Conservation (phyloP, 1,140 invertebrate genomes). For the Pollicipes pollicipes region DNA sequence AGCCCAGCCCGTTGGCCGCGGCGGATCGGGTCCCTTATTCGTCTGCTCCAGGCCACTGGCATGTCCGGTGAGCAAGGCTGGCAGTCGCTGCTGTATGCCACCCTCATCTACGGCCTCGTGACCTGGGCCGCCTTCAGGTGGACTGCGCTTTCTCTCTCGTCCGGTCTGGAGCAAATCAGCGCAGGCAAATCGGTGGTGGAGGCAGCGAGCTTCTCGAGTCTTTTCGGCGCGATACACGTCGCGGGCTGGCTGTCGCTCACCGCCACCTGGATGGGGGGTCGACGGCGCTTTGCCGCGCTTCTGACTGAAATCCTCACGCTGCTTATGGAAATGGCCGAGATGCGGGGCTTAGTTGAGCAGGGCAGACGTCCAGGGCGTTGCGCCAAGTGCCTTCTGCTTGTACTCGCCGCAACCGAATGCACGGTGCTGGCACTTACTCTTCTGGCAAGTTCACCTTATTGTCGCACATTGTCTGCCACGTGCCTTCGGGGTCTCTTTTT, state of each 20-base stretch:
- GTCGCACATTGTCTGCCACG: neutral
- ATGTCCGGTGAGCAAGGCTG: neutral
- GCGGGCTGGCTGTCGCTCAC: neutral
- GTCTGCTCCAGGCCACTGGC: neutral
- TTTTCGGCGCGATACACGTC: neutral
- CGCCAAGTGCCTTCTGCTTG: too few species aligned
- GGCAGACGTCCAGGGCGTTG: too few species aligned
- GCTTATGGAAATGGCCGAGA: too few species aligned
- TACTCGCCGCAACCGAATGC: too few species aligned
- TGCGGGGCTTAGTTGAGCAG: too few species aligned
- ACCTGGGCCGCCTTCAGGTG: neutral
- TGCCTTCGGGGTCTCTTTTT: too few species aligned
- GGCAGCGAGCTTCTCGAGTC: neutral
- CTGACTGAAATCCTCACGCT: too few species aligned
- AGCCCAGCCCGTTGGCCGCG: too few species aligned
- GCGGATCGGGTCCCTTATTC: neutral
- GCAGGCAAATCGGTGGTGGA: neutral
- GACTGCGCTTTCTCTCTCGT: too few species aligned
- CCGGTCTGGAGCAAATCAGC: neutral
- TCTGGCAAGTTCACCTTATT: neutral
- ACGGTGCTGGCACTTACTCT: too few species aligned
- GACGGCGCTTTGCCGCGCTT: too few species aligned
- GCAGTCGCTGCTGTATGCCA: neutral
- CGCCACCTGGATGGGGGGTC: neutral
- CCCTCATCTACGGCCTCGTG: neutral